Base-by-base conservation (phyloP, 2,113 vertebrate genomes). In the Cettia cetti region DNA sequence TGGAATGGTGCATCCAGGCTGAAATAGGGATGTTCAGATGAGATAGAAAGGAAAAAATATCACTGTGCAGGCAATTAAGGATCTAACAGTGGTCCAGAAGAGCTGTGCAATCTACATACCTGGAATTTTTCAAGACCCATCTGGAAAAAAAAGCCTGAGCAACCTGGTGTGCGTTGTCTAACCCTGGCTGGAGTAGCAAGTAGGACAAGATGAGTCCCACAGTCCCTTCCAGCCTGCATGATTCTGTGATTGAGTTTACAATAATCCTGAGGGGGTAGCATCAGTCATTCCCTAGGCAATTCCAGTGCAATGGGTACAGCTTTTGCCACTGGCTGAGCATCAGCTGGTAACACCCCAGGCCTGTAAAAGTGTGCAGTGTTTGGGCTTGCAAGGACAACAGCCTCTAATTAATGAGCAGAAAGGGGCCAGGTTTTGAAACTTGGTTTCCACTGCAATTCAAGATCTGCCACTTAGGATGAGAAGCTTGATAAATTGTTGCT, bases 291-390 rank as follows among this genome's bases (percentile, higher is more conserved):
- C 64, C 60, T 44, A 1, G 45, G 65, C 66, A 20, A 2, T 85
- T 70, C 59, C 56, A 45, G n/a, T 30, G 39, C 74, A 37, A 3
- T 8, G 17, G 45, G 5, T 9, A 17, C 47, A 70, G 42, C n/a
- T 17, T 78, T 85, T 79, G 23, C 44, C 39, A 39, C 70, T 40
- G 63, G 18, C 56, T 31, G 83, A 74, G 40, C 78, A 53, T 52
- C 77, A 53, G 3, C 28, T 49, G 60, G 13, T 40, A 8, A 42
- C 50, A 90, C 45, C 8, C 1, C 59, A 39, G 64, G 39, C 72
- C 69, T 57, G 35, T 35, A 31, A 30, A 24, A 0, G 2, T 33
- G 37, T 28, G 69, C 42, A 7, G 0, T 8, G n/a, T 4, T 4
- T 57, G 37, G 50, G 37, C 50, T 84, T 78, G 77, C 74, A 63